phyloP scores from a whole-genome alignment of 2,888 invertebrate genomes.

The Vannuccia rotundouncinata region DNA sequence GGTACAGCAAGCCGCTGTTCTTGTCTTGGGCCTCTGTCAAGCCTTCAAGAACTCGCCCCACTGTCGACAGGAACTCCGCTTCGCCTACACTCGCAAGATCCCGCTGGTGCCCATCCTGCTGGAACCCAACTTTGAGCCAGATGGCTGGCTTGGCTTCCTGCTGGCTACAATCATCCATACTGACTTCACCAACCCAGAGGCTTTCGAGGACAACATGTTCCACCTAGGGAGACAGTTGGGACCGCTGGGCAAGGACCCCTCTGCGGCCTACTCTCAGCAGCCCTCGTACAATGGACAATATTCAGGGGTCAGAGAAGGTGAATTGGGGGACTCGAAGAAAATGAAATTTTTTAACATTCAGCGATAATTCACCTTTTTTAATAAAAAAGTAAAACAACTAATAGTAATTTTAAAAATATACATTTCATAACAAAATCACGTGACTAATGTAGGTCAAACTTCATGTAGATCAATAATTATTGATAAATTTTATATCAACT shows the following conservation, averaged over 20 bases:
- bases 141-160: constrained; percentile 33
- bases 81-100: constrained; percentile 34
- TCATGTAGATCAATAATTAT: too few relatives aligned
- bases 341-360: too few relatives aligned
- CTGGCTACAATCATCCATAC: constrained; percentile 31
- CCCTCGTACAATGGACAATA: neutral
- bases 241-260: neutral
- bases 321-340: neutral
- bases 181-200: constrained; percentile 9
- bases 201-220: constrained; percentile 20
- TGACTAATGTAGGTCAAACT: too few relatives aligned
- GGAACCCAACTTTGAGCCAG: constrained; percentile 32
- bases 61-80: constrained; percentile 37
- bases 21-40: constrained; percentile 37
- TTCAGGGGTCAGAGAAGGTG: too few relatives aligned
- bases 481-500: too few relatives aligned
- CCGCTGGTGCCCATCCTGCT: constrained; percentile 29
- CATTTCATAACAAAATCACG: too few relatives aligned
- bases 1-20: constrained; percentile 28
- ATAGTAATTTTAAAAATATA: too few relatives aligned
- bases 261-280: neutral
- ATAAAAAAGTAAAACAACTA: too few relatives aligned
- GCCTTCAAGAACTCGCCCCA: constrained; percentile 39
- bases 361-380: too few relatives aligned
- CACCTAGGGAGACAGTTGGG: constrained; percentile 29